Evolutionary conservation across 2,888 invertebrate genomes (phyloP).

Genomic region (Molanna angustata): DNA sequence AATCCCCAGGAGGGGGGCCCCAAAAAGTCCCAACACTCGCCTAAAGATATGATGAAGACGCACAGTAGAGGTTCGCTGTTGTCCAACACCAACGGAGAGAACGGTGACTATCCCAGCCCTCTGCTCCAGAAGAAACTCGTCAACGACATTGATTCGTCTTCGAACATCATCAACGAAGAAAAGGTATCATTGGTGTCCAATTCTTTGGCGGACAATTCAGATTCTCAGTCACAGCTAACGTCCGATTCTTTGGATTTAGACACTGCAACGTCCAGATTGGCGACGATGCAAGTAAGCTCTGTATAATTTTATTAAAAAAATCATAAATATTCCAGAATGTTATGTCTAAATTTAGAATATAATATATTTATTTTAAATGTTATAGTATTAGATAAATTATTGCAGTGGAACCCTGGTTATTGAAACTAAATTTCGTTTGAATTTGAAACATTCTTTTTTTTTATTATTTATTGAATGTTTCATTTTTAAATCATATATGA

Average conservation of each 20-base stretch:
- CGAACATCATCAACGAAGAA: slow-evolving; percentile 46
- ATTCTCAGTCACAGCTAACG: slow-evolving; percentile 52
- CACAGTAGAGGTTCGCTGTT: slow-evolving; percentile 47
- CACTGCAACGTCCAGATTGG: slow-evolving; percentile 49
- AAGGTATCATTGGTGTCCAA: slow-evolving; percentile 42
- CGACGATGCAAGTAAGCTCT: slow-evolving; percentile 61
- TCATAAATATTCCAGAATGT: background rate
- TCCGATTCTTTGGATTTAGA: slow-evolving; percentile 53
- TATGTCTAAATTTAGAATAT: background rate
- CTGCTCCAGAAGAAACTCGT: slow-evolving; percentile 46
- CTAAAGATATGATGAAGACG: slow-evolving; percentile 51
- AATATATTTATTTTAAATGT: slow-evolving; percentile 1
- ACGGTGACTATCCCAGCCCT: slow-evolving; percentile 43
- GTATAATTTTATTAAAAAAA: slow-evolving; percentile 41
- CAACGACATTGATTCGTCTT: slow-evolving; percentile 47
- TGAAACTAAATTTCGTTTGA: background rate
- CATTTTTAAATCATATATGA: too few species aligned
- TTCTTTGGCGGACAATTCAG: slow-evolving; percentile 47
- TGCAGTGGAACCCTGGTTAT: background rate
- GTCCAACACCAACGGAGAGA: slow-evolving; percentile 45
- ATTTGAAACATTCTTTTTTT: too few species aligned
- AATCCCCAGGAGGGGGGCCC: slow-evolving; percentile 39
- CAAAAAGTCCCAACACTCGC: slow-evolving; percentile 45
- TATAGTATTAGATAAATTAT: background rate
- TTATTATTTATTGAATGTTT: too few species aligned